A percentile compares a stretch with the other conserved stretches of the same genome.
Evolutionary conservation across 2,888 invertebrate genomes (phyloP).

Genomic region (Acleris holmiana): DNA sequence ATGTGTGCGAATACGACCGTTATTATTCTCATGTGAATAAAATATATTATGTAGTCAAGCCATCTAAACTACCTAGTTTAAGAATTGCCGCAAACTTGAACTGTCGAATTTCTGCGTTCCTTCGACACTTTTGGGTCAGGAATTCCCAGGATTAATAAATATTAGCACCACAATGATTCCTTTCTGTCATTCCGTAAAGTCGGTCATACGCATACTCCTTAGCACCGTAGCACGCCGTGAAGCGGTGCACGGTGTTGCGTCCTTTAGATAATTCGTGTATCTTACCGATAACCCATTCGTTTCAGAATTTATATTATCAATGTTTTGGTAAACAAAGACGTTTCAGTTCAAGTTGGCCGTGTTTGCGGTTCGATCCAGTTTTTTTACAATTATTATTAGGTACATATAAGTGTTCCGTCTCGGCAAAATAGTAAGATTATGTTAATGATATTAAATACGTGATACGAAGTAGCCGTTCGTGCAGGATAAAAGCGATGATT

Average conservation of each 20-base stretch:
- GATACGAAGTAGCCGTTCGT: not conserved
- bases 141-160: too few relatives aligned
- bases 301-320: slow-evolving; percentile 15
- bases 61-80: too few relatives aligned
- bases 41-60: too few relatives aligned
- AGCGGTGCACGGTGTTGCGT: not conserved
- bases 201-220: not conserved
- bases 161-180: too few relatives aligned
- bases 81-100: too few relatives aligned
- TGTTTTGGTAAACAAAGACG: slow-evolving; percentile 24
- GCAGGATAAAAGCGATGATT: not conserved
- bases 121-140: too few relatives aligned
- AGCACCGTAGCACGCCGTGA: slow-evolving; percentile 18
- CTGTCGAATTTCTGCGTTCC: too few relatives aligned
- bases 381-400: not conserved
- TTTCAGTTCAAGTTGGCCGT: slow-evolving; percentile 2
- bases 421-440: too few relatives aligned
- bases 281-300: slow-evolving; percentile 23
- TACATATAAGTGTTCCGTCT: not conserved
- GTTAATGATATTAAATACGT: not conserved
- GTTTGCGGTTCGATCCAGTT: slow-evolving; percentile 2
- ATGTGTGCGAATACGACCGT: too few relatives aligned
- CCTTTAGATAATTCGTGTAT: slow-evolving; percentile 18
- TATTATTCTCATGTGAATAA: too few relatives aligned
- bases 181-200: too few relatives aligned